These are phyloP conservation scores for Anagyrus pseudococci DNA, from an alignment of 2,888 invertebrate genomes.

Conservation along the genomic window DNA sequence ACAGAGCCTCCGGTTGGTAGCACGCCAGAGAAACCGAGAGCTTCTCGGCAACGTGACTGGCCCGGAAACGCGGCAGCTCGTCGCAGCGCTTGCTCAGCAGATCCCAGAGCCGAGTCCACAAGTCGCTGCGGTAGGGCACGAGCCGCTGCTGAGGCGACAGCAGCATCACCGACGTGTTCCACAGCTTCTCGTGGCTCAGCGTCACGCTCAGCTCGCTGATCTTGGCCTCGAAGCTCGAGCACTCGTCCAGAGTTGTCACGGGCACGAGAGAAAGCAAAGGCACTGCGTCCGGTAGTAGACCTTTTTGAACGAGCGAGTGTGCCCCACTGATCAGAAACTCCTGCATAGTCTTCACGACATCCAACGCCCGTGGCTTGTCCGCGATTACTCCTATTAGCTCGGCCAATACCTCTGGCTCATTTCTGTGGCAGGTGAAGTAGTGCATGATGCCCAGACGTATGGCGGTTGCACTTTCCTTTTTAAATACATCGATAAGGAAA, in stretches of 20 bases:
- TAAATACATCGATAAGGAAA: slow-evolving; percentile 74
- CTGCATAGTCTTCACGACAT: slow-evolving; percentile 74
- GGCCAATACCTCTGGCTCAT: slow-evolving; percentile 76
- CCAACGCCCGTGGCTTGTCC: slow-evolving; percentile 69
- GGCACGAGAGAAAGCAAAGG: slow-evolving; percentile 75
- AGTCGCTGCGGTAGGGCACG: slow-evolving; percentile 80
- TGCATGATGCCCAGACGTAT: slow-evolving; percentile 83
- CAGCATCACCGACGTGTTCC: slow-evolving; percentile 84
- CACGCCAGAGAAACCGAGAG: slow-evolving; percentile 81
- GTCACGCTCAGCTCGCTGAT: slow-evolving; percentile 69
- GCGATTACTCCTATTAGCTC: slow-evolving; percentile 72
- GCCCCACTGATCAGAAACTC: slow-evolving; percentile 83
- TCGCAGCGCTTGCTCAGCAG: slow-evolving; percentile 70
- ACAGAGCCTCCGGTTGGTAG: slow-evolving; percentile 87
- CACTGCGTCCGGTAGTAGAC: slow-evolving; percentile 75
- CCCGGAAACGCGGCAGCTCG: slow-evolving; percentile 70
- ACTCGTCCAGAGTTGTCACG: slow-evolving; percentile 70
- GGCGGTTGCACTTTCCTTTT: slow-evolving; percentile 71
- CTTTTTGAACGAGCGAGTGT: slow-evolving; percentile 74
- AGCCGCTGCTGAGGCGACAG: slow-evolving; percentile 84
- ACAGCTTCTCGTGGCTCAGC: slow-evolving; percentile 76
- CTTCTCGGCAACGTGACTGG: slow-evolving; percentile 78
- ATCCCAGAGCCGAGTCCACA: slow-evolving; percentile 85
- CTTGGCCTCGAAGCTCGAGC: slow-evolving; percentile 69
- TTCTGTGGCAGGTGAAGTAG: slow-evolving; percentile 79